Conservation (phyloP, 2,888 invertebrate genomes). For the Petrolisthes cinctipes region DNA sequence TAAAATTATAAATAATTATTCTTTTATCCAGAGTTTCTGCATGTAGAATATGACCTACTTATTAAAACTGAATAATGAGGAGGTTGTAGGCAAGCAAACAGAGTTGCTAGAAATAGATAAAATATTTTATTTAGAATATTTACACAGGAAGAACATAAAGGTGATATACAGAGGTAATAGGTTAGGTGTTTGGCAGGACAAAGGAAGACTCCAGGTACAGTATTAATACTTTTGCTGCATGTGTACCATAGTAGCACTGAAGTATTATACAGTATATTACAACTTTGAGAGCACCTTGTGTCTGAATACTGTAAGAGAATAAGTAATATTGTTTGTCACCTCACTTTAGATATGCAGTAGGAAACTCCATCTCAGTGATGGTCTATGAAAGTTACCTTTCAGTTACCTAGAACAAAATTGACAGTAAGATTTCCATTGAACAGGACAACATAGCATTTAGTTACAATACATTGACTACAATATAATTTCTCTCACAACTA, state of each 20-base stretch:
- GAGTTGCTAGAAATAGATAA: conserved; percentile 17
- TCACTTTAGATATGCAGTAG: too few species aligned
- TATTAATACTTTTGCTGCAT: conserved; percentile 6
- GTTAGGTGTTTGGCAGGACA: conserved; percentile 25
- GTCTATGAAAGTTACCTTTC: too few species aligned
- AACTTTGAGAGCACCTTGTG: conserved; percentile 5
- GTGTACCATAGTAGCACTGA: background rate
- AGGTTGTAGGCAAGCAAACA: background rate
- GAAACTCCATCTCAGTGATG: too few species aligned
- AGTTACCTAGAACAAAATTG: too few species aligned
- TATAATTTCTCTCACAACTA: too few species aligned
- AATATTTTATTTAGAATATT: conserved; percentile 36
- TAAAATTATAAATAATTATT: background rate
- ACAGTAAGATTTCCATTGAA: too few species aligned
- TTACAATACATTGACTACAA: background rate
- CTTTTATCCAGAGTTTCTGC: too few species aligned
- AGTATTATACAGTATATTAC: conserved; percentile 28
- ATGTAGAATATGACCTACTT: too few species aligned
- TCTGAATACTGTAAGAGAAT: background rate
- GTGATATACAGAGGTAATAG: conserved; percentile 10
- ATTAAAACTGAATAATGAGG: too few species aligned
- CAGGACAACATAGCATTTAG: background rate
- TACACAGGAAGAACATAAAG: conserved; percentile 22
- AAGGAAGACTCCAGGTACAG: conserved; percentile 39
- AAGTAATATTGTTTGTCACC: too few species aligned